Base-by-base conservation (phyloP, 23 tunicate genomes). In the Halocynthia aurantium region DNA sequence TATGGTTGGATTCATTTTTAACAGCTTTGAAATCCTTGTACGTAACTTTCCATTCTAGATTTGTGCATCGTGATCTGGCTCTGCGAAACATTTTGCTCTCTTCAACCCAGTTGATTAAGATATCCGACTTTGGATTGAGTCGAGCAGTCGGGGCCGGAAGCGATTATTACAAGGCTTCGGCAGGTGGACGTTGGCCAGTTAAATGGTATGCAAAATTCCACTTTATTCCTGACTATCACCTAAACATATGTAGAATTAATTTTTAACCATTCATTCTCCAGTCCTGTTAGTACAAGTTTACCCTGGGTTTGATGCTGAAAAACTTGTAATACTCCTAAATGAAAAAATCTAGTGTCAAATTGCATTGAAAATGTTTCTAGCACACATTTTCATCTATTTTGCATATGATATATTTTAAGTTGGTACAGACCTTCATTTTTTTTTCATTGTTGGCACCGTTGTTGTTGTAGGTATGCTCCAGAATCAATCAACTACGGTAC, bases 111-210 rank as follows among this genome's bases (percentile, higher is more conserved):
- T 85, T 91, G 19, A 95, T 90, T 20, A 96, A 96, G 76, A 96
- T 96, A 6, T 96, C 99, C 6, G 99, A 96, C 69, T 96, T 96
- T 73, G 99, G 99, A 2, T 78, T 96, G 71, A 89, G 96, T 61
- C 55, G 99, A 52, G 99, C 99, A 2, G 99, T 96, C 0, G 96
- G 96, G 44, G 87, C 96, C 10, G 99, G 95, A 69, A 85, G 88
- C 52, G 84, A 96, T 76, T 96, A 89, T 68, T 96, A 96, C 62
- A 89, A 83, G 75, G 99, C 99, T 6, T 89, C 92, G 11, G 88
- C 95, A 31, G 99, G 99, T 7, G 99, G 99, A 12, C 64, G 99
- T 53, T 96, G 99, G 99, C 99, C 99, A 0, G 99, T 96, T 15
- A 96, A 96, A 79, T 96, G 99, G 99, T 96, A 51, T 69, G 87